phyloP scores from a whole-genome alignment of 2,113 vertebrate species.

The Myxocyprinus asiaticus region DNA sequence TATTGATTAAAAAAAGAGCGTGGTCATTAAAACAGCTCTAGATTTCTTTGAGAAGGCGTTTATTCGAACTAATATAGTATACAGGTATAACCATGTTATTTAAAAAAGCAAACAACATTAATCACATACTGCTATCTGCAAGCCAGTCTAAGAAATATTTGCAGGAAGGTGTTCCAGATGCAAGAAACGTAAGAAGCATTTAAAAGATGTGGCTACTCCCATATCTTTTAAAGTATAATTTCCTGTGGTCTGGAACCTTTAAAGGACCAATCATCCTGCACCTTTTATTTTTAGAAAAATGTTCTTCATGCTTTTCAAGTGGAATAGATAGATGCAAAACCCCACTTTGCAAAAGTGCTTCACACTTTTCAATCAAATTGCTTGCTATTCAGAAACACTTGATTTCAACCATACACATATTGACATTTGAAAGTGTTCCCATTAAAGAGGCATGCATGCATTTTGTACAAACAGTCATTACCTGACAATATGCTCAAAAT shows the following conservation, averaged over 20 bases:
- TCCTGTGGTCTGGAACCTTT: constrained; percentile 68
- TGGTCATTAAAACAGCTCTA: constrained; percentile 69
- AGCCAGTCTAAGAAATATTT: constrained; percentile 94
- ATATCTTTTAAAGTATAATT: constrained; percentile 75
- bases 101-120: constrained; percentile 92
- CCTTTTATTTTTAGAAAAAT: constrained; percentile 57
- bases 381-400: constrained; percentile 56
- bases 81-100: constrained; percentile 86
- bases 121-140: constrained; percentile 96
- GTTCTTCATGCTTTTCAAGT: constrained; percentile 73
- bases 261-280: constrained; percentile 69
- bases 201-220: constrained; percentile 71
- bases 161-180: constrained; percentile 81
- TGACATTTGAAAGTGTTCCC: constrained; percentile 45
- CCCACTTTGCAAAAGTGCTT: constrained; percentile 61
- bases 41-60: constrained; percentile 96
- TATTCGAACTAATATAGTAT: constrained; percentile 99
- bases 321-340: constrained; percentile 69
- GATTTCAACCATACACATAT: constrained; percentile 48
- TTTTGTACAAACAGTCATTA: constrained; percentile 38
- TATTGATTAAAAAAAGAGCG: constrained; percentile 50
- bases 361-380: constrained; percentile 60
- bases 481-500: constrained; percentile 31
- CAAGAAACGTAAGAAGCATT: constrained; percentile 71
- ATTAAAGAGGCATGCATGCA: constrained; percentile 64